These are phyloP conservation scores for Agapostemon virescens DNA, from an alignment of 2,888 invertebrate genomes.

Conservation along the genomic window DNA sequence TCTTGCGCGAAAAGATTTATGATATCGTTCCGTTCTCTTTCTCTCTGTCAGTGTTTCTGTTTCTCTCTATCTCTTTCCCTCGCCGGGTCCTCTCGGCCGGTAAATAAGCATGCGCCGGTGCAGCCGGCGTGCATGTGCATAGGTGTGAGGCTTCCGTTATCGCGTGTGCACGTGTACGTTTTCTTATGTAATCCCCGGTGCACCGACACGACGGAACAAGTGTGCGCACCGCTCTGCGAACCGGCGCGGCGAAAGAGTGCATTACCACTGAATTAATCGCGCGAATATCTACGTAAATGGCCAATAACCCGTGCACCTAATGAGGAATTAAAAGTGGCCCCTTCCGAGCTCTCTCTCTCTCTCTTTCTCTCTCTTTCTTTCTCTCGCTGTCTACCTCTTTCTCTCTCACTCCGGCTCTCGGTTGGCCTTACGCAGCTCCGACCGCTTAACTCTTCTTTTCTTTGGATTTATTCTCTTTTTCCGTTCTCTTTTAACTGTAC, in stretches of 20 bases:
- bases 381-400: background rate
- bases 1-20: conserved; percentile 75
- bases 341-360: background rate
- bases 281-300: conserved; percentile 53
- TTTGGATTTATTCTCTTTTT: background rate
- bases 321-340: conserved; percentile 47
- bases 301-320: conserved; percentile 52
- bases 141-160: conserved; percentile 54
- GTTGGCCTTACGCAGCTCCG: background rate
- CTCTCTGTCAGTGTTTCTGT: conserved; percentile 13
- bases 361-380: no score
- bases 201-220: conserved; percentile 6
- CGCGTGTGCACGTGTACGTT: conserved; percentile 20
- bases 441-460: conserved; percentile 3
- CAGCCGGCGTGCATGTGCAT: conserved; percentile 57
- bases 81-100: conserved; percentile 50
- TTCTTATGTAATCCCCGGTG: conserved; percentile 57
- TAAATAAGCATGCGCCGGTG: conserved; percentile 72
- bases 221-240: conserved; percentile 45
- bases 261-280: conserved; percentile 52
- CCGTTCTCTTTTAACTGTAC: conserved; percentile 8
- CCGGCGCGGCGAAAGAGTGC: conserved; percentile 24
- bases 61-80: background rate
- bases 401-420: no score
- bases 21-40: conserved; percentile 53